Percentiles rank a stretch among this genome's conserved stretches.
Evolutionary conservation across 2,888 invertebrate species (phyloP).

Genomic region (Pyrgus malvae): DNA sequence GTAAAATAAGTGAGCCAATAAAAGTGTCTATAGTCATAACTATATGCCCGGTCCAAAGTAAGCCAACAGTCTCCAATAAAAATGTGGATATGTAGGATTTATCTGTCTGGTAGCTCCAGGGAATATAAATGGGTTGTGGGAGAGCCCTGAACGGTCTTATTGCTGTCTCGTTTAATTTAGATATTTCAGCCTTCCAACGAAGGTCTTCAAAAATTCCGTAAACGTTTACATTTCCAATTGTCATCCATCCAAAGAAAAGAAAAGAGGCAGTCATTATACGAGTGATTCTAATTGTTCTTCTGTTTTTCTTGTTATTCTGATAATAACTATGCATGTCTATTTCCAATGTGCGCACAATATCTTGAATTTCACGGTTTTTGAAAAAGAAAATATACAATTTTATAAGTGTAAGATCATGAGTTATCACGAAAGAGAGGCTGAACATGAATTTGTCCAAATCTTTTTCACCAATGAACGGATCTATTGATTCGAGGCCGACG

Average conservation of each 20-base stretch:
- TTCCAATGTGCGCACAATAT: slow-evolving; percentile 62
- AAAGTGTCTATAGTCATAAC: slow-evolving; percentile 74
- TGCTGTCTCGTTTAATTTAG: slow-evolving; percentile 50
- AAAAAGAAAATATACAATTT: slow-evolving; percentile 72
- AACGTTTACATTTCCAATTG: slow-evolving; percentile 64
- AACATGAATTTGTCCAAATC: slow-evolving; percentile 74
- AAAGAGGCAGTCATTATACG: slow-evolving; percentile 61
- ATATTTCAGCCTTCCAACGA: slow-evolving; percentile 58
- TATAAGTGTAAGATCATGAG: slow-evolving; percentile 69
- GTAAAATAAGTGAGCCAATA: slow-evolving; percentile 68
- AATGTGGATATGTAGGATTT: slow-evolving; percentile 60
- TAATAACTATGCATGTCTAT: slow-evolving; percentile 61
- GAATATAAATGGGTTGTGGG: slow-evolving; percentile 72
- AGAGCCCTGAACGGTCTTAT: slow-evolving; percentile 54
- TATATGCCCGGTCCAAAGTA: slow-evolving; percentile 74
- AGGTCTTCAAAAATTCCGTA: slow-evolving; percentile 67
- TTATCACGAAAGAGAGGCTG: slow-evolving; percentile 72
- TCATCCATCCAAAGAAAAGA: slow-evolving; percentile 71
- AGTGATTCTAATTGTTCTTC: slow-evolving; percentile 53
- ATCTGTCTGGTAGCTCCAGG: slow-evolving; percentile 69
- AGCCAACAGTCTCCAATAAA: slow-evolving; percentile 62
- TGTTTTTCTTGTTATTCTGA: slow-evolving; percentile 58
- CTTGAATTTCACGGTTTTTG: slow-evolving; percentile 64
- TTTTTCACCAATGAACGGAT: slow-evolving; percentile 72
- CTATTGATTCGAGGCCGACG: slow-evolving; percentile 72